Base-by-base conservation (phyloP, 2,888 invertebrate species). In the Amblyjoppa proteus region DNA sequence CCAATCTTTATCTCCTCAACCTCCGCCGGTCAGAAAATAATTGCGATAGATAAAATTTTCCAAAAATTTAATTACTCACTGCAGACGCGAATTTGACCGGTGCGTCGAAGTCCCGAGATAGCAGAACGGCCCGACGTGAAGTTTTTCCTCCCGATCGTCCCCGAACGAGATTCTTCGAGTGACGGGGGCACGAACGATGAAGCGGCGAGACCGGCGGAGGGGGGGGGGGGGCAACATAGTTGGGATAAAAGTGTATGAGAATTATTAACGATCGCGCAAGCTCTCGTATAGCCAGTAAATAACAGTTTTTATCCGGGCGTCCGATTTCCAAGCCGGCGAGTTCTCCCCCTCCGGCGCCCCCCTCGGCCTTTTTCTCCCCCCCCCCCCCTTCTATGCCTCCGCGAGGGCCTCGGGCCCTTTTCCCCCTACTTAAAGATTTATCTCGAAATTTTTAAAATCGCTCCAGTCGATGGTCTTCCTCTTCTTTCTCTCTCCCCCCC, bases 371-470 rank as follows among this genome's bases (percentile, higher is more conserved):
- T 81, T 80, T 84, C 76, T 77, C 56, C n/a, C 34, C 41, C 68
- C 34, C 66, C 71, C 34, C 66, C 71, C 51, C 66, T 45, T 56
- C n/a, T 74, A 45, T 25, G 11, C 34, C 45, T 9, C 51, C 68
- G 9, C 74, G 49, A 68, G 31, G 38, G 66, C 81, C 77, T 45
- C 66, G 53, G 76, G 71, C 80, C 64, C 66, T 74, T 75, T 51
- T 51, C 70, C 80, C 70, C 78, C 74, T 83, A 53, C 77, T 79
- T 34, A 75, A 81, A 89, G 89, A 90, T 90, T 90, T 88, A 90
- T 88, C 87, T 84, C 25, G 85, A 88, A 89, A 87, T 89, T 88
- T 84, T 88, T 86, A 84, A 90, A 90, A 87, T 88, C 85, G 81
- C 85, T 88, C 58, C 71, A 71, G 76, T 68, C 75, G 71, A 68